phyloP scores from a whole-genome alignment of 1,140 invertebrate genomes.

The Chlorops oryzae region DNA sequence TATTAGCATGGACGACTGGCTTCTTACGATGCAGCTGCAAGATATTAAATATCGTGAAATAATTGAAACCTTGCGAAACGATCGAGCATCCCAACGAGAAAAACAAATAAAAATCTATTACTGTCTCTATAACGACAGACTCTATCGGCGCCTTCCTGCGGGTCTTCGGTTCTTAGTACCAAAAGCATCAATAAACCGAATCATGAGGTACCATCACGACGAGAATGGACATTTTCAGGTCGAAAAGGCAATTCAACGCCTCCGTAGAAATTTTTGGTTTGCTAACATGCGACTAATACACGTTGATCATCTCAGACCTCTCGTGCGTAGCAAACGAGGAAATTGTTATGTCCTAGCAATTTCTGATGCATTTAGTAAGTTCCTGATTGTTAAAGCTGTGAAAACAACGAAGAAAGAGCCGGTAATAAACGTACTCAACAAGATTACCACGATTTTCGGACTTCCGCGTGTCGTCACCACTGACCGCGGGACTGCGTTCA shows the following conservation, averaged over 20 bases:
- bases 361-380: conserved; percentile 35
- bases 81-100: neutral
- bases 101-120: conserved; percentile 12
- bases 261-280: conserved; percentile 27
- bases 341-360: conserved; percentile 49
- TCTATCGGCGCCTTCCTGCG: neutral
- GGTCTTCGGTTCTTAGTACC: conserved; percentile 9
- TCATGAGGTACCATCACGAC: conserved; percentile 18
- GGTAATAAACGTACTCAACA: conserved; percentile 24
- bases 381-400: conserved; percentile 11
- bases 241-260: conserved; percentile 22
- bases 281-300: conserved; percentile 26
- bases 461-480: conserved; percentile 20
- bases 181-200: conserved; percentile 8
- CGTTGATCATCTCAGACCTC: conserved; percentile 33
- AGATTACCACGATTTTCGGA: conserved; percentile 18
- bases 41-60: neutral
- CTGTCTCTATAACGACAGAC: neutral
- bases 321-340: conserved; percentile 25
- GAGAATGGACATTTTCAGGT: conserved; percentile 25
- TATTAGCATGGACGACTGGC: conserved; percentile 1
- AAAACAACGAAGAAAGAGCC: conserved; percentile 19
- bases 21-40: conserved; percentile 5
- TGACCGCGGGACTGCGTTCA: conserved; percentile 19
- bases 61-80: neutral